These are phyloP conservation scores for Spisula subtruncata DNA, from an alignment of 2,888 invertebrate species.

Conservation along the genomic window DNA sequence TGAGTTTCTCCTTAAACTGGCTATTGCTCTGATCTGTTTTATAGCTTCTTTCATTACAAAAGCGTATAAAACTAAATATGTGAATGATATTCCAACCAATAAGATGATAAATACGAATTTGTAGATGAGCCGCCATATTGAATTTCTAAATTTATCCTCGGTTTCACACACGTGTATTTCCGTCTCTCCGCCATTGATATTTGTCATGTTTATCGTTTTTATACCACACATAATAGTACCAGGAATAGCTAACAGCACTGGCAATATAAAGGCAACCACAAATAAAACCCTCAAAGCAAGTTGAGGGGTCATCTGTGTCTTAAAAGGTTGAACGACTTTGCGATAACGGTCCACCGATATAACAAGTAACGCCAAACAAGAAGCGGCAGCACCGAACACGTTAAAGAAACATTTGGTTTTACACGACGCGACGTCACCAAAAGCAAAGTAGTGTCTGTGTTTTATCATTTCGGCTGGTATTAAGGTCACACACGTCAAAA, in stretches of 20 bases:
- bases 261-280: slow-evolving; percentile 23
- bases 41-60: slow-evolving; percentile 56
- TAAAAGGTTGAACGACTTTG: slow-evolving; percentile 47
- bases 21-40: slow-evolving; percentile 40
- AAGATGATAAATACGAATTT: slow-evolving; percentile 54
- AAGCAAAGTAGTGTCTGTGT: slow-evolving; percentile 49
- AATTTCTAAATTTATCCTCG: slow-evolving; percentile 45
- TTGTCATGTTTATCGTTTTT: slow-evolving; percentile 40
- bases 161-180: slow-evolving; percentile 54
- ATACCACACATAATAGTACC: slow-evolving; percentile 59
- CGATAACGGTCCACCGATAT: slow-evolving; percentile 52
- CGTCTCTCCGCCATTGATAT: slow-evolving; percentile 47
- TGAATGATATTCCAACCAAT: slow-evolving; percentile 53
- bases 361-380: slow-evolving; percentile 46
- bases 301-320: slow-evolving; percentile 46
- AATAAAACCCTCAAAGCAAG: slow-evolving; percentile 39
- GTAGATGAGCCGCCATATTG: slow-evolving; percentile 51
- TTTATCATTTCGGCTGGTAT: slow-evolving; percentile 58
- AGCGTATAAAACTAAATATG: slow-evolving; percentile 53
- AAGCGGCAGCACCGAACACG: slow-evolving; percentile 52
- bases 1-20: not conserved
- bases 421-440: slow-evolving; percentile 34
- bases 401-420: slow-evolving; percentile 62
- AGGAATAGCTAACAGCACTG: slow-evolving; percentile 49
- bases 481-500: slow-evolving; percentile 51